Evolutionary conservation across 37 sponge, comb jelly and placozoan species (phyloP).

Genomic region (Axinella damicornis): DNA sequence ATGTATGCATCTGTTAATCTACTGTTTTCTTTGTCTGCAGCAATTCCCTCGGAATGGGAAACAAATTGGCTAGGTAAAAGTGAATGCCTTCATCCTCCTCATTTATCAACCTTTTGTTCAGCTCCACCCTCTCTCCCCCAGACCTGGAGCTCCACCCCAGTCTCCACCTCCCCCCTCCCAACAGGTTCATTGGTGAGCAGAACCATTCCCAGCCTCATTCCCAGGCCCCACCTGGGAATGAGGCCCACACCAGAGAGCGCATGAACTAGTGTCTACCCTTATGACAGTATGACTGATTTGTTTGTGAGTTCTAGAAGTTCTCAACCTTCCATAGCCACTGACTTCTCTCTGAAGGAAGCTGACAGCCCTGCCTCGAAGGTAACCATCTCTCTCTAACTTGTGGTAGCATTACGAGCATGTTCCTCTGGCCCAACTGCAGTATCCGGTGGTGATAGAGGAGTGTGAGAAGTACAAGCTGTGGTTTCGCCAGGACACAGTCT

Average conservation of each 20-base stretch:
- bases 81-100: background rate
- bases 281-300: too few relatives aligned
- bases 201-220: too few relatives aligned
- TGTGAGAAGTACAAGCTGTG: constrained; percentile 47
- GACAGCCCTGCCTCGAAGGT: constrained; percentile 2
- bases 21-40: constrained; percentile 12
- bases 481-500: constrained; percentile 42
- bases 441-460: constrained; percentile 55
- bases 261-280: too few relatives aligned
- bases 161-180: constrained; percentile 56
- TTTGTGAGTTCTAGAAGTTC: too few relatives aligned
- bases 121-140: background rate
- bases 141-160: constrained; percentile 4
- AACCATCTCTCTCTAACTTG: background rate
- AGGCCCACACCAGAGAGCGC: too few relatives aligned
- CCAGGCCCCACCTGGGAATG: too few relatives aligned
- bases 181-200: constrained; percentile 55
- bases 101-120: background rate
- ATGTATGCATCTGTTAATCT: background rate
- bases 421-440: background rate
- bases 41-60: constrained; percentile 47
- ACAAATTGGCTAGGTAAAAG: background rate
- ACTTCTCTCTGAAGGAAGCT: constrained; percentile 38
- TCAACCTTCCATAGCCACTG: constrained; percentile 40
- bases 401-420: too few relatives aligned